Base-by-base conservation (phyloP, 2,797 vertebrate species). In the Tragopan temminckii region DNA sequence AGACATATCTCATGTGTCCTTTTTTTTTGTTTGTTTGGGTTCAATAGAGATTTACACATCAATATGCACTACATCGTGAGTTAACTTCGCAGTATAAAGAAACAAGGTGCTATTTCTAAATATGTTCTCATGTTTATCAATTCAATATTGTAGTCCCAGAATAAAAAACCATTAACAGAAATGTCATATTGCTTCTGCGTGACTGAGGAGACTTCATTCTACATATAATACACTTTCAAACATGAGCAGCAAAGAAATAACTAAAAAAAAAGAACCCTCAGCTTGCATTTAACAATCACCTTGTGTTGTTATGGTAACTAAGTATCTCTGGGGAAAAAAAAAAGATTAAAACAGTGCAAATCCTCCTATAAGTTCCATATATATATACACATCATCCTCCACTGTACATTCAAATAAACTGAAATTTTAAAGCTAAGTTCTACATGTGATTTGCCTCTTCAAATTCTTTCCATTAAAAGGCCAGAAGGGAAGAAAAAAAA, bases 221-320 rank as follows among this genome's bases (percentile, higher is more conserved):
- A 72, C 31, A 46, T 63, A 13, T 61, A 84, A 89, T 36, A 91
- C 18, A 33, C n/a, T 86, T 80, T 55, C 42, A 95, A 82, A 74
- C 25, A 46, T 9, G 59, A 90, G n/a, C 20, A 85, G n/a, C 48
- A 77, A 35, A 33, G 16, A 64, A 77, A 18, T 16, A 15, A 11
- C 24, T 24, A 81, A 45, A 6, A 83, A 77, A 79, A 57, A 57
- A 29, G 10, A 61, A 20, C 11, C 36, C 52, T 70, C 52, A 59
- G 40, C 52, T 75, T 66, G 18, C 40, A 86, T 57, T 84, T 93
- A 74, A 74, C 74, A 43, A 88, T 64, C 85, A 92, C 43, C 16
- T 55, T 80, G n/a, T 84, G 89, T 86, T 96, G 89, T 92, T 94
- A 94, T 94, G 88, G 81, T 66, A 97, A 97, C 89, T 80, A 93